Evolutionary conservation across 2,113 vertebrate genomes (phyloP), one percentile per base, ranked within the genome.

Genomic region (Pseudorasbora parva): DNA sequence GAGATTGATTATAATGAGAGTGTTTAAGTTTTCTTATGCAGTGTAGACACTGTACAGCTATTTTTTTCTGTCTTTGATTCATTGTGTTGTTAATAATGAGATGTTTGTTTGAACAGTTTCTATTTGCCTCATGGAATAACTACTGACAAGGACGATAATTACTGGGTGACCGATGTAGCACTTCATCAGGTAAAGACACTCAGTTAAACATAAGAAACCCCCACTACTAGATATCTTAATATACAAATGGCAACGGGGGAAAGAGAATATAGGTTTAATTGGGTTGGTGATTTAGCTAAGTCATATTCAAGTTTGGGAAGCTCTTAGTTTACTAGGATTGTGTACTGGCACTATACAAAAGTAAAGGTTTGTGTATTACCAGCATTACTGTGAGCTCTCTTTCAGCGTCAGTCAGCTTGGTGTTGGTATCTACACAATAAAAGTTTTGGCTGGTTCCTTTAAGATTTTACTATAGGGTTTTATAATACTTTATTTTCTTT

Each of bases 161-260:
- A 97, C 78, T 99, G 97, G 98, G 96, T 98, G 86, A 99, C 98
- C 4, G 98, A 99, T 73, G 97, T 99, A 82, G 97, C 97, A 87
- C 97, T 99, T 86, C 98, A 99, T 90, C 97, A 99, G 97, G 98
- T 99, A 93, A 87, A 23, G 10, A 33, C 4, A 14, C 43, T 30
- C 30, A 33, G 27, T 47, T 82, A 41, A 21, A 69, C 5, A 19
- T 23, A 64, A 64, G 62, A 17, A 64, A 33, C 27, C 51, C 17
- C 17, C 17, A 8, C 51, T 8, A 8, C 17, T 54, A 54, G 17
- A 54, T 54, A 54, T 54, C 6, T 64, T 64, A 62, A 17, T 33
- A 30, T 8, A 8, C 14, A 64, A 64, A 17, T 33, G 14, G 17
- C 17, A 62, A 51, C 15, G 5, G 5, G 4, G 17, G 4, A 12